Conservation (phyloP, 2,797 vertebrate species). For the Arctocebus calabarensis region DNA sequence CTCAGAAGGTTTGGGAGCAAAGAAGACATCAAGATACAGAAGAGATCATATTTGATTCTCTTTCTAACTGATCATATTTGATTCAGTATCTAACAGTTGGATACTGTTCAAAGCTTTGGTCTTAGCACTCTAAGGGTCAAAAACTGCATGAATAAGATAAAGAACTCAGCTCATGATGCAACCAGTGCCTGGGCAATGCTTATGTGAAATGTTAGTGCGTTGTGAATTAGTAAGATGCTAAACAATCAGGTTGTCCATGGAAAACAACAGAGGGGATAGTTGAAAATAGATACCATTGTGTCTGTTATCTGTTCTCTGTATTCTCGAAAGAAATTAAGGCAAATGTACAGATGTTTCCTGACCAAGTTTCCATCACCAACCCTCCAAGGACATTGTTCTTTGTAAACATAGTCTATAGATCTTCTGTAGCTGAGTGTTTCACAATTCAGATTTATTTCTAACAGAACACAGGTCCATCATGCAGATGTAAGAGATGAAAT, state of each 20-base stretch:
- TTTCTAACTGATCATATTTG: not conserved
- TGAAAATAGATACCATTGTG: not conserved
- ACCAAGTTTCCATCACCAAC: not conserved
- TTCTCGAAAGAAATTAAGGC: not conserved
- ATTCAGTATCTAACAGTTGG: not conserved
- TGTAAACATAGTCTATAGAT: not conserved
- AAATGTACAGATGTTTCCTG: not conserved
- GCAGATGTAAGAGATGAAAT: not conserved
- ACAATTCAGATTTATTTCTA: slow-evolving; percentile 5
- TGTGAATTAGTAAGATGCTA: not conserved
- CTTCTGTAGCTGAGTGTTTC: not conserved
- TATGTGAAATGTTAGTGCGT: not conserved
- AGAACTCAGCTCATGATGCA: not conserved
- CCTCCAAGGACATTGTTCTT: not conserved
- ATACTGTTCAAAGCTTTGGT: not conserved
- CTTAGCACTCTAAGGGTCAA: not conserved
- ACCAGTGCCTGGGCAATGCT: not conserved
- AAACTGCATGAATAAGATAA: not conserved
- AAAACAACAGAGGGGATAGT: not conserved
- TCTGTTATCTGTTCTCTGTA: not conserved
- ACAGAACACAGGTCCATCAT: not conserved
- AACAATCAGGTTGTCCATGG: not conserved
- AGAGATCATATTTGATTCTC: not conserved
- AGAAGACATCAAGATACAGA: not conserved
- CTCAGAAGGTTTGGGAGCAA: not conserved